Conservation (phyloP, 2,113 vertebrate species). For the Notiomystis cincta region DNA sequence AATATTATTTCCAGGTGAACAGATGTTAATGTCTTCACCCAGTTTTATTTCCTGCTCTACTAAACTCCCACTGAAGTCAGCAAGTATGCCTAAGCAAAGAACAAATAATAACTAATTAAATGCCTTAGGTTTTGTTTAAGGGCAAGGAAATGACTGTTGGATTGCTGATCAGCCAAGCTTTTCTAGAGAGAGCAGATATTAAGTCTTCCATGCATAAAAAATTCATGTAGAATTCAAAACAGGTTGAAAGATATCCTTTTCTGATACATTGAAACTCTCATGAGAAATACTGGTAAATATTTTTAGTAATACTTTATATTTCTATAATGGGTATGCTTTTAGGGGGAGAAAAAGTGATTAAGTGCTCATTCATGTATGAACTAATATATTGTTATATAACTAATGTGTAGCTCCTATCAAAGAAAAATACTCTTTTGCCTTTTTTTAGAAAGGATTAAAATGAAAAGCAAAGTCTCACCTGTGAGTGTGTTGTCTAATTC, state of each 20-base stretch:
- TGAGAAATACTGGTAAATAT: not conserved
- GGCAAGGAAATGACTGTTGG: not conserved
- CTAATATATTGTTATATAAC: not conserved
- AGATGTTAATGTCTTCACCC: constrained; percentile 30
- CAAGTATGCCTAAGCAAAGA: constrained; percentile 37
- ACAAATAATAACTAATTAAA: constrained; percentile 1
- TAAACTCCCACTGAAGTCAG: constrained; percentile 26
- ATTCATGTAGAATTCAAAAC: not conserved
- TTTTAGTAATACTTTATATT: not conserved
- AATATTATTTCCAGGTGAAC: constrained; percentile 18
- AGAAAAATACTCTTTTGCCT: not conserved
- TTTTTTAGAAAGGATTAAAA: not conserved
- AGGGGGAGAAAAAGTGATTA: not conserved
- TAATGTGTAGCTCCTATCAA: not conserved
- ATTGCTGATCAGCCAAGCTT: not conserved
- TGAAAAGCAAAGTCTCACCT: not conserved
- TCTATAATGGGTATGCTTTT: not conserved
- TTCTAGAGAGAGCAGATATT: not conserved
- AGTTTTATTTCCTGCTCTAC: constrained; percentile 20
- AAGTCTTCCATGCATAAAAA: not conserved
- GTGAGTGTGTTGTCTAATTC: not conserved
- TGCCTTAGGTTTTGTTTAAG: constrained; percentile 11
- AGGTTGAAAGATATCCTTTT: not conserved
- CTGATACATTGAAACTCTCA: not conserved
- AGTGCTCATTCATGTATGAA: not conserved